Base-by-base conservation (phyloP, 2,888 invertebrate species). In the Cephalotes varians region DNA sequence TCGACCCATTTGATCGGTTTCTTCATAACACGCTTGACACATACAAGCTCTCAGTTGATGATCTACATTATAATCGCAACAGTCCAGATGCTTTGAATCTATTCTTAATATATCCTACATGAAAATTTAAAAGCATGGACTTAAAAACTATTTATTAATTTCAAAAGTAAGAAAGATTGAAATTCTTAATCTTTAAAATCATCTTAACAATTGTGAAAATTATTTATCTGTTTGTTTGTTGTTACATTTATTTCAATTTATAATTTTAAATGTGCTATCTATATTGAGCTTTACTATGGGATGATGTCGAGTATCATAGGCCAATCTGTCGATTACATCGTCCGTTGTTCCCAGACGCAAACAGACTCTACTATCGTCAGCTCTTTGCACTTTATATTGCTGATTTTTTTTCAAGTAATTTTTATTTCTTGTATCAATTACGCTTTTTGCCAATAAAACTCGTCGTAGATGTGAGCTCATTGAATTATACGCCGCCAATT, bases 401-500 rank as follows among this genome's bases (percentile, higher is more conserved):
- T 76, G 74, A 28, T 73, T 84, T 56, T 47, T 81, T 51, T 67
- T 87, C 7, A 47, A 83, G 69, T 92, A 94, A 18, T 82, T 90
- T 56, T 91, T 88, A 83, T 94, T 94, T 85, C 89, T 92, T 25
- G 93, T 83, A 81, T 94, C 93, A 7, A 94, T 91, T 28, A 92
- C 91, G 65, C 92, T 92, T 83, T 92, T 93, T 10, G 94, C 94
- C n/a, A 90, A 83, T 21, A 94, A 85, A 71, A 93, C 83, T n/a
- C 93, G 92, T 4, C 93, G 93, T 58, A 94, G 80, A 67, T 94
- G 94, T n/a, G 88, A 84, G 47, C 89, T 91, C 94, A 94, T 94
- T 4, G 91, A 92, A 85, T 94, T 93, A 79, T 93, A 94, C 18
- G 92, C 90, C 15, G 91, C 84, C 81, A 94, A 84, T 91, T 94